Conservation (phyloP, 2,113 vertebrate genomes). For the Rhinogobius similis region DNA sequence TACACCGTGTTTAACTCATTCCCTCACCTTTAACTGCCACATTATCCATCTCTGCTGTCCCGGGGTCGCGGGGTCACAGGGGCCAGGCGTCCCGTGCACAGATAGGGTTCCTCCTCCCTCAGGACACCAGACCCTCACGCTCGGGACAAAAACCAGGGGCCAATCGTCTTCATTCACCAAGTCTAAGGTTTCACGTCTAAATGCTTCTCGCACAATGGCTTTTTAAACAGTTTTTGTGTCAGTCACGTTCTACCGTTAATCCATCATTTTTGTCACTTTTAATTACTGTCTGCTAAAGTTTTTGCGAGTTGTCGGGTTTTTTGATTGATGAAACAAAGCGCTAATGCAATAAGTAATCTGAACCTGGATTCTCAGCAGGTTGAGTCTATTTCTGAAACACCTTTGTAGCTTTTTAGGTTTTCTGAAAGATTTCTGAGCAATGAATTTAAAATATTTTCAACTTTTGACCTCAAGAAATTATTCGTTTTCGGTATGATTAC, state of each 20-base stretch:
- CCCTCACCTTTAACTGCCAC: constrained; percentile 18
- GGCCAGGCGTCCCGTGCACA: constrained; percentile 26
- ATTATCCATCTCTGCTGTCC: constrained; percentile 45
- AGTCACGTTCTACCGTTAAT: neutral
- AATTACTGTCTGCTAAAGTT: neutral
- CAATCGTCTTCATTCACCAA: neutral
- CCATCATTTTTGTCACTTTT: constrained; percentile 1
- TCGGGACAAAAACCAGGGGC: constrained; percentile 8
- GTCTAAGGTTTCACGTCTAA: constrained; percentile 19
- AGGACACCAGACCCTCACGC: constrained; percentile 19
- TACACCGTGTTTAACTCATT: no score
- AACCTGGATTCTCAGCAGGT: neutral
- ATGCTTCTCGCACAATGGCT: constrained; percentile 1
- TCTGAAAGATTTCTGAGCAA: neutral
- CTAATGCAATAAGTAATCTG: neutral
- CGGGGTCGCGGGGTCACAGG: constrained; percentile 28
- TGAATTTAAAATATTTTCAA: neutral
- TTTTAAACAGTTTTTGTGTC: constrained; percentile 14
- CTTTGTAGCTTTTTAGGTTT: neutral
- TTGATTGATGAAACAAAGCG: neutral
- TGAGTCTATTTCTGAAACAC: neutral
- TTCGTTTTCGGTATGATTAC: neutral
- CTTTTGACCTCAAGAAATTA: neutral
- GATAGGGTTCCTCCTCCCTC: constrained; percentile 23
- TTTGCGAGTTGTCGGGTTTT: neutral